Base-by-base conservation (phyloP, 2,888 invertebrate genomes). In the Pyralis farinalis region DNA sequence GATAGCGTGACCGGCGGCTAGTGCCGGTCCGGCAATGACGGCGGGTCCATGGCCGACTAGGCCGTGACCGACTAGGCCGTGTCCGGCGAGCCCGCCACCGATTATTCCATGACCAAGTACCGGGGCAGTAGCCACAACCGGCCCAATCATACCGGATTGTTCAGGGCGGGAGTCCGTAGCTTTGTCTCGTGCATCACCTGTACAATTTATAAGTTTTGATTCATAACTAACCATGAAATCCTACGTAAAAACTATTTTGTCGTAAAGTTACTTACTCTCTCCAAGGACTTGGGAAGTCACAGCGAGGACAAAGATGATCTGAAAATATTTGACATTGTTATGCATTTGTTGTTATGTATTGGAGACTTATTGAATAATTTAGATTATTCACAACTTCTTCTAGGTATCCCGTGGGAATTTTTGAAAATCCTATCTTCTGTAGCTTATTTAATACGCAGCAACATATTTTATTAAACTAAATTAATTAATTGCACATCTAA, bases 221-320 rank as follows among this genome's bases (percentile, higher is more conserved):
- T 16, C 16, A 16, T 16, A 16, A 16, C 16, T n/a, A n/a, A n/a
- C n/a, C n/a, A n/a, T n/a, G n/a, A n/a, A n/a, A n/a, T n/a, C n/a
- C n/a, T n/a, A n/a, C n/a, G n/a, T n/a, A n/a, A n/a, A n/a, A n/a
- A n/a, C n/a, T n/a, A n/a, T n/a, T n/a, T n/a, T n/a, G n/a, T n/a
- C n/a, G n/a, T n/a, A n/a, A n/a, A 4, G 16, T 16, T 20, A 58
- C 70, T 74, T 47, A 85, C 85, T 82, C 49, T 74, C 78, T 71
- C 80, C 86, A 49, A 72, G 64, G 43, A 73, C 79, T 69, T 69
- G 81, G 65, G 73, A 82, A 67, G 76, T 82, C 56, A 79, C 68
- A 52, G 84, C 86, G 76, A 87, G 68, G 67, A 86, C 77, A 58
- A 87, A 82, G 61, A 87, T 62, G 69, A 86, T 77, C 87, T 87